These are phyloP conservation scores for Lasioglossum marginatum DNA, from an alignment of 2,888 invertebrate genomes.

Conservation along the genomic window DNA sequence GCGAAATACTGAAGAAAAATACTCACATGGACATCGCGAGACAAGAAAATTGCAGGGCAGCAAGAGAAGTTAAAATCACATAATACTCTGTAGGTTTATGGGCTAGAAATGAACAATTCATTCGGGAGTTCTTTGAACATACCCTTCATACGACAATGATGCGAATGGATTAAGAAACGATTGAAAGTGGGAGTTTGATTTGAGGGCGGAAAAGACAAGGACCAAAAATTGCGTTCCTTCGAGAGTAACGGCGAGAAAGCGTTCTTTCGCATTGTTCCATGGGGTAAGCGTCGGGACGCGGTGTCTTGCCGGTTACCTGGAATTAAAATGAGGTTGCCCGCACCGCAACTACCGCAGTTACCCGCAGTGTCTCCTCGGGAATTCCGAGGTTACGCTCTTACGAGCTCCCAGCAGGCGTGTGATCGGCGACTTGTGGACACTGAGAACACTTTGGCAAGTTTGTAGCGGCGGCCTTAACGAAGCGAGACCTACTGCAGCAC, in stretches of 20 bases:
- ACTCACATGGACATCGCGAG: too few species aligned
- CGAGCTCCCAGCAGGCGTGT: slow-evolving; percentile 50
- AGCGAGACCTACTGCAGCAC: slow-evolving; percentile 56
- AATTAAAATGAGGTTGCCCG: slow-evolving; percentile 66
- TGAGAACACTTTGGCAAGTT: slow-evolving; percentile 66
- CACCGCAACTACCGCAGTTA: slow-evolving; percentile 67
- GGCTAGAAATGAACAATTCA: too few species aligned
- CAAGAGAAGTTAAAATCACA: too few species aligned
- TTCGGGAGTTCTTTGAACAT: too few species aligned
- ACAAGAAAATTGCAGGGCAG: too few species aligned
- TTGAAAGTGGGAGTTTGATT: not conserved
- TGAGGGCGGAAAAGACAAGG: not conserved
- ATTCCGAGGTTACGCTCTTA: slow-evolving; percentile 51
- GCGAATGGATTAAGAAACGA: too few species aligned
- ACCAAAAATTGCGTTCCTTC: not conserved
- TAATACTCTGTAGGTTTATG: too few species aligned
- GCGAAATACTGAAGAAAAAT: too few species aligned
- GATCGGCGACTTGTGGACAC: slow-evolving; percentile 70
- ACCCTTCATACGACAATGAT: too few species aligned
- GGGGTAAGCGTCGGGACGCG: slow-evolving; percentile 2
- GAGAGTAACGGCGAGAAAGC: not conserved
- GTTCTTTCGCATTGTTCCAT: not conserved
- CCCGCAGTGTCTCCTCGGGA: slow-evolving; percentile 63
- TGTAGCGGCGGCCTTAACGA: slow-evolving; percentile 67
- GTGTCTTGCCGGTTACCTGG: slow-evolving; percentile 45